phyloP scores from a whole-genome alignment of 2,113 vertebrate species.

The Spermophilus dauricus region DNA sequence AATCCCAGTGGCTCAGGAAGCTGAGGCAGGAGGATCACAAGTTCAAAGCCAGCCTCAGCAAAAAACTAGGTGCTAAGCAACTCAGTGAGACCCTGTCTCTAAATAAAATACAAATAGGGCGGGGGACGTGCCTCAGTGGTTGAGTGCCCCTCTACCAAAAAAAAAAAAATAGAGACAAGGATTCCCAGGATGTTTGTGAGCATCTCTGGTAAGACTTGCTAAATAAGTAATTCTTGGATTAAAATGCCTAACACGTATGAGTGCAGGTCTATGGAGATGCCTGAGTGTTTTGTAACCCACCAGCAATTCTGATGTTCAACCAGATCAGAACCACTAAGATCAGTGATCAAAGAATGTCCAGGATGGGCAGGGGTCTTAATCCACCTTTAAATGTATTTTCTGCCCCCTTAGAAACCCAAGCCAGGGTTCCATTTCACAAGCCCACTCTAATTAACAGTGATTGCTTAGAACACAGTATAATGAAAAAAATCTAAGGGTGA shows the following conservation, averaged over 20 bases:
- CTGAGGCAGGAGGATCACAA: too few species aligned
- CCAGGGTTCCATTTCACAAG: background rate
- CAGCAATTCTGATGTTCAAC: background rate
- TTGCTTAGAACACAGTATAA: background rate
- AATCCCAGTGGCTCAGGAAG: too few species aligned
- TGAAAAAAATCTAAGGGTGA: background rate
- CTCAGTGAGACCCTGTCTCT: too few species aligned
- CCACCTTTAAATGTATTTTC: background rate
- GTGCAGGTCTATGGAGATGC: fast-evolving
- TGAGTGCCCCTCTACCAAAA: too few species aligned
- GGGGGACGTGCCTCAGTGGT: too few species aligned
- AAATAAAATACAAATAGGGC: too few species aligned
- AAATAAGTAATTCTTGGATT: background rate
- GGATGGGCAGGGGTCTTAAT: background rate
- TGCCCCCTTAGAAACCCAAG: background rate
- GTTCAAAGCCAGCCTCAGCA: too few species aligned
- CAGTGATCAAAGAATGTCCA: background rate
- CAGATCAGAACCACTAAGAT: background rate
- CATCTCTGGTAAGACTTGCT: background rate
- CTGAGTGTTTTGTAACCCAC: background rate
- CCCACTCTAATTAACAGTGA: background rate
- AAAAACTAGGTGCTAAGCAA: too few species aligned
- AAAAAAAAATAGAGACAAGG: too few species aligned
- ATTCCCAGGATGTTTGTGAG: background rate
- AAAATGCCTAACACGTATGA: background rate